Base-by-base conservation (phyloP, 2,113 vertebrate species). In the Embiotoca jacksoni region DNA sequence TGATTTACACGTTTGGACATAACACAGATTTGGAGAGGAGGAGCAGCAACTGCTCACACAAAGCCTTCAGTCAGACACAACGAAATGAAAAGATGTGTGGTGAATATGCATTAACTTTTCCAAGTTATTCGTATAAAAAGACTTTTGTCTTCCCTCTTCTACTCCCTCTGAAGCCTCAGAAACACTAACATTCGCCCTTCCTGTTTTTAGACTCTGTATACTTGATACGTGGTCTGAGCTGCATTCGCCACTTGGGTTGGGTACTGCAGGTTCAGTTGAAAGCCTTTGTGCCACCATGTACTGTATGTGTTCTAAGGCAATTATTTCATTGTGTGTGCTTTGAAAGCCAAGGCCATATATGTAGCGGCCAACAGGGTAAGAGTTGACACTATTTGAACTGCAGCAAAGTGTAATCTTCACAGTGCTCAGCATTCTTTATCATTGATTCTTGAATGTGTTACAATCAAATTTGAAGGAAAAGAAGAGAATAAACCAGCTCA, bases 141-240 rank as follows among this genome's bases (percentile, higher is more conserved):
- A 58, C 65, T 66, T 52, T 55, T 59, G 73, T 67, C 31, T 50
- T 5, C 47, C 53, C 50, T 50, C 52, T 37, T n/a, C 49, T 62
- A 53, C 75, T 55, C 37, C 62, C 35, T 69, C 39, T 11, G 66
- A 16, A 57, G 59, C 49, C 70, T 67, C 65, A 79, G 35, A 54
- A n/a, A 60, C 33, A 47, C 35, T 63, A 66, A 46, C 50, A 44
- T 44, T 7, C 37, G 30, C 23, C 23, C 23, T 23, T 23, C 23
- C 23, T 23, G 23, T 69, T 82, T 66, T 58, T 80, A 56, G 56
- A 10, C 72, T 80, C 76, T 80, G 72, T 60, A 44, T 54, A 69
- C 53, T 61, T 62, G 64, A 83, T 77, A 87, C 83, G 76, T 15
- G 1, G 61, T 39, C 37, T 72, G 41, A 56, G 36, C 41, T 50